Evolutionary conservation across 2,888 invertebrate species (phyloP), one percentile per base, ranked within the genome.

Genomic region (Alitta virens): DNA sequence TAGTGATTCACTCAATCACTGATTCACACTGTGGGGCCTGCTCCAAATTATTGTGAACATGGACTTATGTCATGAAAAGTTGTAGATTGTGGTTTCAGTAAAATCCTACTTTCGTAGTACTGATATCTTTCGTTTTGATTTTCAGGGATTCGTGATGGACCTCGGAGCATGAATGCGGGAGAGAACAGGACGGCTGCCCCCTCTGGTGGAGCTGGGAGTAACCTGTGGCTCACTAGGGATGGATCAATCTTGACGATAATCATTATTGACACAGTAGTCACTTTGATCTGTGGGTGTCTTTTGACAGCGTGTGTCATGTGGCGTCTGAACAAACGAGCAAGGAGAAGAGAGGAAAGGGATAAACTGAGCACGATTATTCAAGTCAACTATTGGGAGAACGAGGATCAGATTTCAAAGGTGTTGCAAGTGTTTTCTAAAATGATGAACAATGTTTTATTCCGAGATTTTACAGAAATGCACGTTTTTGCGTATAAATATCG

Each of bases 381-480:
- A 23, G 56, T 55, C 12, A 46, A 65, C 55, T 69, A 67, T 57
- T 70, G 68, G 68, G 61, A 64, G 42, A 54, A 67, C 27, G 67
- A 67, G 43, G 67, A 66, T 23, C 43, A 60, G n/a, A 67, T 70
- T 7, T 55, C 63, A n/a, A 53, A 55, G 23, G 58, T 63, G 14
- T 40, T 64, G n/a, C 63, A 55, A 21, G 54, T 65, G 12, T 38
- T 70, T 9, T 27, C 51, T 12, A 63, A 58, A 40, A 67, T 70
- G 65, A 60, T 59, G 25, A 54, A 65, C 26, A 55, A 49, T 7
- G 50, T 57, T 38, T 56, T 70, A 54, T 69, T 69, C 42, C 54
- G 68, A 5, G 68, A 66, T n/a, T 65, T 70, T 18, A 64, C 70
- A 0, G 66, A 69, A 18, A 54, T 60, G 16, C 67, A 69, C 51